These are phyloP conservation scores for Cirrhinus molitorella DNA, from an alignment of 2,797 vertebrate genomes.

Conservation along the genomic window DNA sequence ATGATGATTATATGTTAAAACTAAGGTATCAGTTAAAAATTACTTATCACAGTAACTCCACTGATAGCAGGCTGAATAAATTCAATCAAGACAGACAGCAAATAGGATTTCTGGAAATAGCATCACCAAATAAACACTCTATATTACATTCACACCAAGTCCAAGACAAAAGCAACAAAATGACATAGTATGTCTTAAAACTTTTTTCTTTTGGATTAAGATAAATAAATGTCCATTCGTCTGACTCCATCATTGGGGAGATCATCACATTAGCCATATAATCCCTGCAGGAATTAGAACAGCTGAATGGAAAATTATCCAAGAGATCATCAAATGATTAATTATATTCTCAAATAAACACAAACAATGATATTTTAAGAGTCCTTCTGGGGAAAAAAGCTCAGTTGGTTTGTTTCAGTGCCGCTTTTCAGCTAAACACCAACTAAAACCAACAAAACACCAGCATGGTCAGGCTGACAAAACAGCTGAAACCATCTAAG, in stretches of 20 bases:
- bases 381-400: background rate
- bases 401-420: background rate
- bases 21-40: background rate
- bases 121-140: no score
- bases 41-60: background rate
- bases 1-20: no score
- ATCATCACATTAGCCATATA: background rate
- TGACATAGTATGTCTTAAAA: background rate
- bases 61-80: background rate
- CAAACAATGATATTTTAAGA: conserved; percentile 26
- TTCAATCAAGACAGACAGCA: no score
- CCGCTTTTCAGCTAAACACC: background rate
- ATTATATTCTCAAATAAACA: background rate
- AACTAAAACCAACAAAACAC: background rate
- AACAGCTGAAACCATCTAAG: background rate
- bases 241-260: background rate
- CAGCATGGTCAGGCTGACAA: background rate
- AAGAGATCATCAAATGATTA: background rate
- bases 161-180: background rate
- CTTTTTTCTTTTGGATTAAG: background rate
- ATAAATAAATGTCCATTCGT: background rate
- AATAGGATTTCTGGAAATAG: no score
- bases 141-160: background rate
- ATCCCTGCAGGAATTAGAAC: conserved; percentile 6
- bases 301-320: background rate